These are phyloP conservation scores for Tragelaphus eurycerus DNA, from an alignment of 2,797 vertebrate species.

Conservation along the genomic window DNA sequence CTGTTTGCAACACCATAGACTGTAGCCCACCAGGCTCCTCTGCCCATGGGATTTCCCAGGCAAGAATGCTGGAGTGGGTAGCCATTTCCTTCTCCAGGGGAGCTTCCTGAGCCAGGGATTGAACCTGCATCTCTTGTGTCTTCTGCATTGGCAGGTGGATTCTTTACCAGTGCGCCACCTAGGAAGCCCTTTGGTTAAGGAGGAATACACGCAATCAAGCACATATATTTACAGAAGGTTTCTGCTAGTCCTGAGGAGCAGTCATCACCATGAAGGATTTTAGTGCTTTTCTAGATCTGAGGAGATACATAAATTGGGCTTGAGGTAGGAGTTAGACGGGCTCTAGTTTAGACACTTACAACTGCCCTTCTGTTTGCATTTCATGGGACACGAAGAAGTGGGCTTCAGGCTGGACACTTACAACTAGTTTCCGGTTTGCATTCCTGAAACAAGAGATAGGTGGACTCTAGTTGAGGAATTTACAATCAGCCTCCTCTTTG, in stretches of 20 bases:
- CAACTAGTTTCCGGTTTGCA: not conserved
- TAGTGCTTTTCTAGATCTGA: not conserved
- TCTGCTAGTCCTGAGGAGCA: not conserved
- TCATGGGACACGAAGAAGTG: not conserved
- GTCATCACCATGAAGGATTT: not conserved
- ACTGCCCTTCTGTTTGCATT: not conserved
- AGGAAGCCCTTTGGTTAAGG: not conserved
- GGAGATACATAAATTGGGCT: not conserved
- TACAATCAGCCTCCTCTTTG: not conserved
- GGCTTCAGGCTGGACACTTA: not conserved
- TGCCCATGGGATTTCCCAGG: not conserved
- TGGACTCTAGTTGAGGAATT: not conserved
- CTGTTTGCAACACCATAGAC: not conserved
- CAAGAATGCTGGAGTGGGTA: not conserved
- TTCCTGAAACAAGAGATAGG: not conserved
- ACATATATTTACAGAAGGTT: not conserved
- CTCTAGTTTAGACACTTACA: not conserved
- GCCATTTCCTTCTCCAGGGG: not conserved
- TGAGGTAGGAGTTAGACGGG: not conserved
- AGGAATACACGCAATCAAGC: not conserved
- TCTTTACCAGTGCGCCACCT: not conserved
- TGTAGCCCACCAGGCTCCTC: not conserved
- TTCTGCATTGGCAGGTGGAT: not conserved
- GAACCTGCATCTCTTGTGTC: not conserved
- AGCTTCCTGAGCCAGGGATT: not conserved